A percentile compares a stretch with the other conserved stretches of the same genome.
Conservation (phyloP, 2,888 invertebrate species). For the Parnassius mnemosyne region DNA sequence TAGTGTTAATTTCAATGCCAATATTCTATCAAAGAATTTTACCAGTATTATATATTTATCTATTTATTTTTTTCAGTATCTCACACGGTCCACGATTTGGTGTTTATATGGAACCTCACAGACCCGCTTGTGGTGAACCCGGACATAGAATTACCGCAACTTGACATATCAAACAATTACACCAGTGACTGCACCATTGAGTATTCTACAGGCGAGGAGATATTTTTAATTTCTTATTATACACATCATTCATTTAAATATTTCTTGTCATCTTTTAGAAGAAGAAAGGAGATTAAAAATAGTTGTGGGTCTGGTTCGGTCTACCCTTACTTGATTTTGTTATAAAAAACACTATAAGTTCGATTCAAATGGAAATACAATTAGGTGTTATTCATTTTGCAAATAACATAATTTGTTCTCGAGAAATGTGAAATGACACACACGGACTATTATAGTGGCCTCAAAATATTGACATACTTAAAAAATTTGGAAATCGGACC, state of each 20-base stretch:
- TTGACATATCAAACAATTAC: constrained; percentile 92
- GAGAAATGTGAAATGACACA: too few species aligned
- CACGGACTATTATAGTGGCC: too few species aligned
- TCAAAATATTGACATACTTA: too few species aligned
- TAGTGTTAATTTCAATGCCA: too few species aligned
- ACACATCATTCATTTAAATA: background rate
- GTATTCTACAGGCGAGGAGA: constrained; percentile 85
- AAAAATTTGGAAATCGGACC: too few species aligned
- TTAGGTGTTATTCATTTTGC: too few species aligned
- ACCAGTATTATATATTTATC: constrained; percentile 17
- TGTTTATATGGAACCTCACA: constrained; percentile 94
- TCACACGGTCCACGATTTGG: constrained; percentile 93
- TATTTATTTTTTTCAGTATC: constrained; percentile 81
- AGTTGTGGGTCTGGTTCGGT: background rate
- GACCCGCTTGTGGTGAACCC: constrained; percentile 93
- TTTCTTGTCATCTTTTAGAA: background rate
- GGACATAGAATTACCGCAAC: constrained; percentile 92
- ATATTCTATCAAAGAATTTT: too few species aligned
- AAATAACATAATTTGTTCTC: background rate
- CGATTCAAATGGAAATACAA: too few species aligned
- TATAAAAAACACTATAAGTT: too few species aligned
- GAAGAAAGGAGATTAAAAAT: background rate
- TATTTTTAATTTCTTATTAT: background rate
- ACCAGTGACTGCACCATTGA: constrained; percentile 94
- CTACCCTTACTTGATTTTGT: background rate